Evolutionary conservation across 2,113 vertebrate genomes (phyloP).

Genomic region (Oreochromis tanganicae): DNA sequence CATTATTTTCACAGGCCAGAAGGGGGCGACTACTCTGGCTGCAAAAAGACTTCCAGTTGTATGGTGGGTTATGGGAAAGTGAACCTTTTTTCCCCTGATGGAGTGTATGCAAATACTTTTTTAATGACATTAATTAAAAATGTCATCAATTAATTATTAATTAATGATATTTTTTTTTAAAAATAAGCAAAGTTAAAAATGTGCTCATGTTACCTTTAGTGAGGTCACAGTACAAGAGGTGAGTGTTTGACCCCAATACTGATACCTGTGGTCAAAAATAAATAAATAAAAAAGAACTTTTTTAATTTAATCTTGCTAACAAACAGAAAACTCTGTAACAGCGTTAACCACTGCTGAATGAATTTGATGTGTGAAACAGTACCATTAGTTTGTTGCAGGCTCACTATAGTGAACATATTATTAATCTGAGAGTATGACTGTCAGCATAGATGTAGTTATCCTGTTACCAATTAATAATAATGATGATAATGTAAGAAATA

Average conservation of each 20-base stretch:
- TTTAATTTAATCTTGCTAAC: background rate
- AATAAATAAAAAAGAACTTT: background rate
- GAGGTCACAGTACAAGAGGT: background rate
- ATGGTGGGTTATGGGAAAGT: background rate
- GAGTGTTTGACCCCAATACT: background rate
- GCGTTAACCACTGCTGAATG: background rate
- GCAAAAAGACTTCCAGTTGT: background rate
- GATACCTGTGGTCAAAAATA: background rate
- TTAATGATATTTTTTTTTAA: background rate
- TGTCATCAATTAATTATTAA: background rate
- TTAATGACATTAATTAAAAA: background rate
- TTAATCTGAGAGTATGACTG: background rate
- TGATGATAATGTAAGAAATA: background rate
- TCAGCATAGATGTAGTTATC: background rate
- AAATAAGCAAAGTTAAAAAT: background rate
- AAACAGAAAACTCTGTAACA: background rate
- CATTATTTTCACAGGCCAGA: background rate
- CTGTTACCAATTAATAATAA: background rate
- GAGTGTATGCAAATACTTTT: background rate
- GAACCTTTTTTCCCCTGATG: background rate
- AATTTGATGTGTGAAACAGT: background rate
- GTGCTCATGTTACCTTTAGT: background rate
- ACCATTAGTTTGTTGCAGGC: background rate
- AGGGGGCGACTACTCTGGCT: background rate
- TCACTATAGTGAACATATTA: background rate